Percentiles rank a stretch among this genome's conserved stretches.
Conservation (phyloP, 1,140 invertebrate species). For the Cyphomyrmex costatus region DNA sequence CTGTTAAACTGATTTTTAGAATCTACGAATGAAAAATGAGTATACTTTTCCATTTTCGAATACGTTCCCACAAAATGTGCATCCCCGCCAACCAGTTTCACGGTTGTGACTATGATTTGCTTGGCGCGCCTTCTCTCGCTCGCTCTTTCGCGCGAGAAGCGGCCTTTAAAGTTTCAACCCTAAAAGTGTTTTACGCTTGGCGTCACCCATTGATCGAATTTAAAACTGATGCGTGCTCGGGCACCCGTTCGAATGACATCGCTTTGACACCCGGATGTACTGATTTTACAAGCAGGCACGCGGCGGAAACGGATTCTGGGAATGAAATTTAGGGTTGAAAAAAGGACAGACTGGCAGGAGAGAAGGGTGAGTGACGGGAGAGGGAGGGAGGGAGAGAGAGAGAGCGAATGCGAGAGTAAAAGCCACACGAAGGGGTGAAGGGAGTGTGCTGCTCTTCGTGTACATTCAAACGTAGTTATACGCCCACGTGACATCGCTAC, state of each 20-base stretch:
- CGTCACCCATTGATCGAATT: conserved; percentile 87
- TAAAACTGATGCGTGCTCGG: conserved; percentile 82
- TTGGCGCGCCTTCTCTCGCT: conserved; percentile 65
- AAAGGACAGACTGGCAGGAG: conserved; percentile 40
- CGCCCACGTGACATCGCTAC: conserved; percentile 44
- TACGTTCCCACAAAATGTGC: conserved; percentile 80
- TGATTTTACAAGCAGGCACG: conserved; percentile 86
- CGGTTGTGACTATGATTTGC: conserved; percentile 82
- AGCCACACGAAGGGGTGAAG: conserved; percentile 39
- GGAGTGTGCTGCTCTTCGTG: conserved; percentile 45
- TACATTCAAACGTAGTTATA: conserved; percentile 57
- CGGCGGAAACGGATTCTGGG: conserved; percentile 85
- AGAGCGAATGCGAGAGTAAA: conserved; percentile 59
- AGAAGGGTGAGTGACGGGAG: conserved; percentile 12
- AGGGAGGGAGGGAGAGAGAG: conserved; percentile 19
- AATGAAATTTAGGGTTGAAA: conserved; percentile 85
- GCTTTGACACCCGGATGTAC: conserved; percentile 87
- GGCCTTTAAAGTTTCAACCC: conserved; percentile 86
- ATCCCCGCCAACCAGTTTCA: conserved; percentile 73
- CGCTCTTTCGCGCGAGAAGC: conserved; percentile 70
- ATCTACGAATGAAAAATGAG: conserved; percentile 54
- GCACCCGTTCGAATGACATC: conserved; percentile 81
- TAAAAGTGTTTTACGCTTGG: conserved; percentile 87
- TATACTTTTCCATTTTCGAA: conserved; percentile 74
- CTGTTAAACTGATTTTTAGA: conserved; percentile 16